Conservation (phyloP, 2,113 vertebrate species). For the Cryptomyrus ogoouensis region DNA sequence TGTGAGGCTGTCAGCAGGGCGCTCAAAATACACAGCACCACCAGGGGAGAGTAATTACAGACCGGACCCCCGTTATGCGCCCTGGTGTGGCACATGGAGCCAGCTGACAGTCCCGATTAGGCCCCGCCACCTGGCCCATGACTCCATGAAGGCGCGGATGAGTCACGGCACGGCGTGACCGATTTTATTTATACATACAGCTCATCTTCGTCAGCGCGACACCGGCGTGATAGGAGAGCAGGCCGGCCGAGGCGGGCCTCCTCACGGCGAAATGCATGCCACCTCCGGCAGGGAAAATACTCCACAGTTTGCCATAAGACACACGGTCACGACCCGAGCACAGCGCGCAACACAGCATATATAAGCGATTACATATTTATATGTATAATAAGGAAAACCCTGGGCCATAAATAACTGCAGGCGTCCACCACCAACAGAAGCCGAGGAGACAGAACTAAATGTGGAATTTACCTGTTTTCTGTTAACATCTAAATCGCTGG, state of each 20-base stretch:
- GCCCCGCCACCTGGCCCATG: neutral
- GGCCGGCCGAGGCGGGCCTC: neutral
- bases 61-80: neutral
- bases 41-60: neutral
- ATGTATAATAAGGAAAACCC: neutral
- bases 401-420: neutral
- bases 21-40: neutral
- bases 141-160: neutral
- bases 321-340: neutral
- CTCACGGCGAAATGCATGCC: neutral
- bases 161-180: neutral
- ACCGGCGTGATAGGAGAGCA: neutral
- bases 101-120: neutral
- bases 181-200: neutral
- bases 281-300: neutral
- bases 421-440: neutral
- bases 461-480: constrained; percentile 57
- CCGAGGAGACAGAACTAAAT: neutral
- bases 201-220: too few species aligned
- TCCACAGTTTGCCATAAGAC: neutral
- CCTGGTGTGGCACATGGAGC: neutral
- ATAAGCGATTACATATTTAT: neutral
- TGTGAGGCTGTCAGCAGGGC: neutral
- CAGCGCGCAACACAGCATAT: neutral
- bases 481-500: constrained; percentile 57